Percentiles rank a stretch among this genome's conserved stretches.
Conservation (phyloP, 2,888 invertebrate genomes). For the Monoplex corrugatus region DNA sequence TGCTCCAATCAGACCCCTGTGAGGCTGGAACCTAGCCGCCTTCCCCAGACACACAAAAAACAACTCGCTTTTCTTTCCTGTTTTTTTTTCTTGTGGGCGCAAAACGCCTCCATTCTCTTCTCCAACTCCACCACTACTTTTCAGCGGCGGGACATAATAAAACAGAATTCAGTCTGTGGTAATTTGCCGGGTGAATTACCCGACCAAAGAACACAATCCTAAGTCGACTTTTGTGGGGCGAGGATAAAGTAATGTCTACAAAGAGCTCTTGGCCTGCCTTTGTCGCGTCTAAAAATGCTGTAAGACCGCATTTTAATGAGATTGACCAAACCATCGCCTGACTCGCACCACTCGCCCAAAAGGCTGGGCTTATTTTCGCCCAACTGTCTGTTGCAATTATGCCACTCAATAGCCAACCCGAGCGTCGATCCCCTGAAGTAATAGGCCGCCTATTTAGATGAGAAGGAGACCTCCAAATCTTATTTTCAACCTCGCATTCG, state of each 20-base stretch:
- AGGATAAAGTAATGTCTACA: constrained; percentile 32
- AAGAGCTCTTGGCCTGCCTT: constrained; percentile 22
- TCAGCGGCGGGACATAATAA: constrained; percentile 13
- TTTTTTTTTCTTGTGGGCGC: background rate
- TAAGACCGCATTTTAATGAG: constrained; percentile 46
- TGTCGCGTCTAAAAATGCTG: constrained; percentile 32
- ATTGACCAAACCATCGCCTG: constrained; percentile 44
- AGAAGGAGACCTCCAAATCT: constrained; percentile 26
- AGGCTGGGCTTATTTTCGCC: background rate
- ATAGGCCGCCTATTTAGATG: background rate
- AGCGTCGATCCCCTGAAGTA: constrained; percentile 29
- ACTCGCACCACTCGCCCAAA: constrained; percentile 6
- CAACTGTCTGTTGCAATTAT: constrained; percentile 25
- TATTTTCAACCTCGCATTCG: constrained; percentile 27
- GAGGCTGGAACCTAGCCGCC: background rate
- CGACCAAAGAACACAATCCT: constrained; percentile 43
- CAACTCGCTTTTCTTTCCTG: background rate
- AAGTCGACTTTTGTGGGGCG: constrained; percentile 45
- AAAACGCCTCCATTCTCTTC: background rate
- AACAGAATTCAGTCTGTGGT: constrained; percentile 47
- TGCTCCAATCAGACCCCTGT: constrained; percentile 48
- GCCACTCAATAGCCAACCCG: constrained; percentile 22
- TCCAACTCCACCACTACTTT: background rate
- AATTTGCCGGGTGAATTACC: constrained; percentile 51
- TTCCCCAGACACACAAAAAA: constrained; percentile 25